These are phyloP conservation scores for Esox masquinongy DNA, from an alignment of 2,797 vertebrate species.

Conservation along the genomic window DNA sequence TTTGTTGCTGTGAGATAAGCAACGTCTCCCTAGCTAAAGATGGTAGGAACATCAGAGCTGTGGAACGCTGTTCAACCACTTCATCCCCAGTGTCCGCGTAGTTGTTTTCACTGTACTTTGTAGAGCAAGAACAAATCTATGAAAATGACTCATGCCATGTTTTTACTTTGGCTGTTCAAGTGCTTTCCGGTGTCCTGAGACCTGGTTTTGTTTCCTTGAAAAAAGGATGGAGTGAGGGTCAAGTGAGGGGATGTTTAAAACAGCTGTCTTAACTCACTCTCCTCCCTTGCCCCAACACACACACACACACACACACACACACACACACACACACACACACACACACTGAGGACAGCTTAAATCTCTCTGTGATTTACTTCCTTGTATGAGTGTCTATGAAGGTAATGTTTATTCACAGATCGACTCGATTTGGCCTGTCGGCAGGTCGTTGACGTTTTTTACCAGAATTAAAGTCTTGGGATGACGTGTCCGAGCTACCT, in stretches of 20 bases:
- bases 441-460: slow-evolving; percentile 32
- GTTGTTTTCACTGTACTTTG: slow-evolving; percentile 23
- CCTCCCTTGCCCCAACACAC: slow-evolving; percentile 3
- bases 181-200: slow-evolving; percentile 54
- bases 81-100: slow-evolving; percentile 20
- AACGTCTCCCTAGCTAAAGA: slow-evolving; percentile 41
- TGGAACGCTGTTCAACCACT: slow-evolving; percentile 10
- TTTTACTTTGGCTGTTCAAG: slow-evolving; percentile 53
- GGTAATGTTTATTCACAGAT: slow-evolving; percentile 50
- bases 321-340: background rate
- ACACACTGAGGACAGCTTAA: slow-evolving; percentile 20
- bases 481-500: no score
- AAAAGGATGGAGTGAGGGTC: slow-evolving; percentile 28
- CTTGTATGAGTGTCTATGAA: slow-evolving; percentile 43
- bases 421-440: slow-evolving; percentile 49
- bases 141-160: slow-evolving; percentile 57
- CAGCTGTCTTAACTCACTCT: slow-evolving; percentile 61
- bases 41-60: slow-evolving; percentile 40
- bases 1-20: slow-evolving; percentile 56
- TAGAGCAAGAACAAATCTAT: slow-evolving; percentile 41
- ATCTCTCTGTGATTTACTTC: slow-evolving; percentile 47
- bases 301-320: background rate
- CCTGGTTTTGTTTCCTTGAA: no score
- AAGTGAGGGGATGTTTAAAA: slow-evolving; percentile 58
- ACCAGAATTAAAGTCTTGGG: background rate